These are phyloP conservation scores for Chrysopa pallens DNA, from an alignment of 1,140 invertebrate genomes.

Conservation along the genomic window DNA sequence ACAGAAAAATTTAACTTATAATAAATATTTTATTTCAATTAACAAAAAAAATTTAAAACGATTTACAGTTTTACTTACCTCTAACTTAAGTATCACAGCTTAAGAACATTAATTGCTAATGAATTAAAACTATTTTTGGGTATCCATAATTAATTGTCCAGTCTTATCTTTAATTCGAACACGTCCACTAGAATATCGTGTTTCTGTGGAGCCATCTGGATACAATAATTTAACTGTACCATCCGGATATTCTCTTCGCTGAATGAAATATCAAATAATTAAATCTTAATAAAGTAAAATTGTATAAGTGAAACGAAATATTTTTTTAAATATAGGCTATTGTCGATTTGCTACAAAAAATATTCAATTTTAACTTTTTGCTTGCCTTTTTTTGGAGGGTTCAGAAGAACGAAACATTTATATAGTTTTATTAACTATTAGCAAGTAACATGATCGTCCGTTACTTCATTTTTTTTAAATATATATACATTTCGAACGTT, in stretches of 20 bases:
- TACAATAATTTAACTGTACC: conserved; percentile 81
- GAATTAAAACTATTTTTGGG: conserved; percentile 8
- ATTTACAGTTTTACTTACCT: too few relatives aligned
- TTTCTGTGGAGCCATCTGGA: conserved; percentile 74
- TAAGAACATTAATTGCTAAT: too few relatives aligned
- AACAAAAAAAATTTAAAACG: too few relatives aligned
- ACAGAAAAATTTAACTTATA: too few relatives aligned
- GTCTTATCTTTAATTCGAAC: conserved; percentile 71
- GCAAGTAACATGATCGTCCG: too few relatives aligned
- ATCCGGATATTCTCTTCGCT: conserved; percentile 81
- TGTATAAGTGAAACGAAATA: neutral
- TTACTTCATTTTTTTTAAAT: too few relatives aligned
- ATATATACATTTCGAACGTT: too few relatives aligned
- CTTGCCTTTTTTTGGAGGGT: too few relatives aligned
- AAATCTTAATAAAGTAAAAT: conserved; percentile 2
- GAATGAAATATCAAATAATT: conserved; percentile 14
- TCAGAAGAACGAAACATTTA: too few relatives aligned
- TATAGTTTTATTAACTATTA: too few relatives aligned
- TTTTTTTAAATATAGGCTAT: neutral
- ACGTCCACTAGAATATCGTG: conserved; percentile 72
- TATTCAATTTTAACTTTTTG: neutral
- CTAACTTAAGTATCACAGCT: too few relatives aligned
- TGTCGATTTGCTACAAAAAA: neutral
- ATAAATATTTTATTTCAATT: too few relatives aligned
- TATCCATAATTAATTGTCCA: conserved; percentile 63